phyloP scores from a whole-genome alignment of 1,140 invertebrate species.

The Mya arenaria region DNA sequence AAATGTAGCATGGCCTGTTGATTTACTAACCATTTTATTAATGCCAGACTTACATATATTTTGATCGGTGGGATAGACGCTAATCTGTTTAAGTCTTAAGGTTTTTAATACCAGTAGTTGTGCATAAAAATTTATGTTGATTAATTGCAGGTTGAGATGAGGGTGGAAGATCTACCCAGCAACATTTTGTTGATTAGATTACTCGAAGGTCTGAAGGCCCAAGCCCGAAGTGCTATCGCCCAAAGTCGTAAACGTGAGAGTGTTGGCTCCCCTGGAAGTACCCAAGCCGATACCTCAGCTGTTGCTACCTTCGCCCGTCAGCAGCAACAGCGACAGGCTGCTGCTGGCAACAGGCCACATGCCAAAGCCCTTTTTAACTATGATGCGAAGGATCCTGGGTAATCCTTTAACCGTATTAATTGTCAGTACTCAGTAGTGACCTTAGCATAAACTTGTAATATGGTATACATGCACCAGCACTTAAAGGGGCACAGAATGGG shows the following conservation, averaged over 20 bases:
- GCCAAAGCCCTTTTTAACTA: slow-evolving; percentile 94
- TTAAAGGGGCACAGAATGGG: no score
- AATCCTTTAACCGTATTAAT: no score
- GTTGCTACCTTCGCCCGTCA: slow-evolving; percentile 28
- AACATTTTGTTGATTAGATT: slow-evolving; percentile 97
- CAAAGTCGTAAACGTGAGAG: slow-evolving; percentile 22
- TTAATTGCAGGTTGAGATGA: slow-evolving; percentile 84
- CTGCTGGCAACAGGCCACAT: slow-evolving; percentile 84
- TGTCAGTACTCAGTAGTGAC: no score
- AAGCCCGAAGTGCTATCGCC: background rate
- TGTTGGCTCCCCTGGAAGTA: slow-evolving; percentile 43
- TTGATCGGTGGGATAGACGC: no score
- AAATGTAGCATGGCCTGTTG: no score
- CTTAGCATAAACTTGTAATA: no score
- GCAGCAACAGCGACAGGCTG: slow-evolving; percentile 44
- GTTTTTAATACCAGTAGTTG: no score
- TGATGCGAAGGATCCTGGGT: slow-evolving; percentile 91
- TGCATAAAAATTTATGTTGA: background rate
- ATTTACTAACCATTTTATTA: no score
- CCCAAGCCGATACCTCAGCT: slow-evolving; percentile 43
- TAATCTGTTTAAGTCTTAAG: no score
- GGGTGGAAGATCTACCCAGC: slow-evolving; percentile 91
- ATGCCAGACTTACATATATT: no score
- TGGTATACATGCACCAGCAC: no score
- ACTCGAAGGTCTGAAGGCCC: slow-evolving; percentile 90